These are phyloP conservation scores for Drosophila nasuta DNA, from an alignment of 1,140 invertebrate species.

Conservation along the genomic window DNA sequence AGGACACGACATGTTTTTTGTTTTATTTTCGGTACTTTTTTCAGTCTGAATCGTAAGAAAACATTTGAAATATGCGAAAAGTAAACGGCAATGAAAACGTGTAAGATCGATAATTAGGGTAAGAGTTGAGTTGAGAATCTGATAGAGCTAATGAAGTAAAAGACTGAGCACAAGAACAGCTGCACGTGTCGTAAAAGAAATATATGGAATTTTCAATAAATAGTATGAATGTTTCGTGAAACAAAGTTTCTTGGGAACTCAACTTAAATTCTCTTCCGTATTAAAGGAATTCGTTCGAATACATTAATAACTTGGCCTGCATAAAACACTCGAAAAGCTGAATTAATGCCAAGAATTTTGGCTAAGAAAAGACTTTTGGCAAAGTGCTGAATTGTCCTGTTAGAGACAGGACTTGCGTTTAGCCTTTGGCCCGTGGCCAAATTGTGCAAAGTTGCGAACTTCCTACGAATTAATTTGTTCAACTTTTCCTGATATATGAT, in stretches of 20 bases:
- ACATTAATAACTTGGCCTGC: constrained; percentile 1
- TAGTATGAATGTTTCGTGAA: no score
- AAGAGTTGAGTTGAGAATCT: not conserved
- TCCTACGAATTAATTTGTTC: constrained; percentile 75
- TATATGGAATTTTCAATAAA: no score
- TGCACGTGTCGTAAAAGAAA: not conserved
- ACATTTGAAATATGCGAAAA: constrained; percentile 56
- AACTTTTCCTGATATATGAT: constrained; percentile 65
- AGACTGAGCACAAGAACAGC: not conserved
- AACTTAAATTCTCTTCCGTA: no score
- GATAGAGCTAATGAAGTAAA: constrained; percentile 6
- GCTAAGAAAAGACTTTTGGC: constrained; percentile 49
- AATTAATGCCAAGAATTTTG: constrained; percentile 58
- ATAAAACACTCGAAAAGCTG: constrained; percentile 27
- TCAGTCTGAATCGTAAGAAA: constrained; percentile 48
- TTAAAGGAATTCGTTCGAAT: not conserved
- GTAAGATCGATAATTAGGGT: constrained; percentile 48
- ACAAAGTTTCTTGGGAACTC: no score
- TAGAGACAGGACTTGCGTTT: constrained; percentile 13
- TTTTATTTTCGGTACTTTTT: constrained; percentile 44
- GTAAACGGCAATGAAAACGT: constrained; percentile 22
- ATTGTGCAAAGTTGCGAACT: constrained; percentile 74
- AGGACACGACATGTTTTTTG: constrained; percentile 62
- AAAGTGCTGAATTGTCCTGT: constrained; percentile 42
- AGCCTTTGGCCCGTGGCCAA: constrained; percentile 56